Base-by-base conservation (phyloP, 1,140 invertebrate genomes). In the Vanessa atalanta region DNA sequence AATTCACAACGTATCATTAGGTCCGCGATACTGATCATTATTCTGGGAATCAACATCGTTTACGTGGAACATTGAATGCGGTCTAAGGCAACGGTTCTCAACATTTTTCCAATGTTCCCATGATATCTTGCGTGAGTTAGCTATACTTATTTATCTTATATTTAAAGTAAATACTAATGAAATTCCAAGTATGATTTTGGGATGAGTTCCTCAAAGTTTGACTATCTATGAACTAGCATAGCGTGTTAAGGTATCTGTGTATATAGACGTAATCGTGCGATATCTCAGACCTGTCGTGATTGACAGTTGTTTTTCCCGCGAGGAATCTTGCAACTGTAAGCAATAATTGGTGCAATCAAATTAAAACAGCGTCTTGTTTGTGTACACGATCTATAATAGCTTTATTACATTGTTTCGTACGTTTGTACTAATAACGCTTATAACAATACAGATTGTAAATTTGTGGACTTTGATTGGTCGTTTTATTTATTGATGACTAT, bases 221-320 rank as follows among this genome's bases (percentile, higher is more conserved):
- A 43, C 55, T 9, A 61, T 61, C n/a, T 47, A 9, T 48, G 47
- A n/a, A 43, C 48, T 31, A 8, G 61, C 51, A 57, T 81, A 73
- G 77, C 79, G 79, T 81, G 79, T 76, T 75, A 50, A 73, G 64
- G 65, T 60, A 61, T 71, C 63, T 50, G 6, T 31, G 26, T 31
- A 31, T 31, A 74, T 79, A 65, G 82, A 83, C 84, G 85, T 20
- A 86, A 73, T 73, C 72, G 83, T 83, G 79, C 81, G 72, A 84
- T 86, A 85, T 88, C 77, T 75, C 77, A 67, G 20, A 72, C 65
- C 70, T 72, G 65, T 60, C 74, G 74, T 77, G 77, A 83, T 84
- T 80, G 81, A 83, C 79, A 70, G 70, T 78, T 78, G 69, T 83
- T 78, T 80, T 80, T 74, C 60, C 20, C 70, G 47, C 48, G 74